Base-by-base conservation (phyloP, 2,888 invertebrate genomes). In the Heliconius sara region DNA sequence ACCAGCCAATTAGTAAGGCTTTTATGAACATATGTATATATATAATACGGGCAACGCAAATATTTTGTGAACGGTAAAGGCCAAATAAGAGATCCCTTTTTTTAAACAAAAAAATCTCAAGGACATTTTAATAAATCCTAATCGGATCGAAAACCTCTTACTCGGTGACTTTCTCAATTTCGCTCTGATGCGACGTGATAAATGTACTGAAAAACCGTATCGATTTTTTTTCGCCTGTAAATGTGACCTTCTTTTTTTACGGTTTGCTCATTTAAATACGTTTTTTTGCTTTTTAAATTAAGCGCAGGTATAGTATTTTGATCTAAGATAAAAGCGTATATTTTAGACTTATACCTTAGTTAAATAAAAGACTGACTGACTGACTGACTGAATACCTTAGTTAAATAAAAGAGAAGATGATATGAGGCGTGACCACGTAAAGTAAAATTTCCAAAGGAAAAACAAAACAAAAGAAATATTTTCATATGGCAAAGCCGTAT, bases 121-220 rank as follows among this genome's bases (percentile, higher is more conserved):
- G 73, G 34, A 57, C 60, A 73, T 60, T 73, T 60, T 73, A 73
- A 73, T 39, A 73, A 73, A 73, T 73, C 73, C 73, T 57, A 73
- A 73, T 73, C 73, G 73, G 60, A 73, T 73, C 34, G 73, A 60
- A 73, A 73, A 73, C 60, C 73, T 60, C 73, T 60, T 73, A 39
- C 60, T 25, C 60, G 34, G n/a, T 66, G 66, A 76, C 76, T 76
- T 76, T 76, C 66, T 76, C 76, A 67, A 76, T 76, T 67, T 76
- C 76, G 66, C 30, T 76, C 30, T 76, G 65, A 66, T 52, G 66
- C 65, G 76, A 66, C 76, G 76, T 73, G 66, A 67, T 76, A 66
- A 67, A 66, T 76, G 65, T 76, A 76, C 66, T 76, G 47, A 76
- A 66, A 66, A 39, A 76, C 70, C 43, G 70, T 70, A 70, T 70